phyloP scores from a whole-genome alignment of 2,113 vertebrate species.

The Pavo muticus region DNA sequence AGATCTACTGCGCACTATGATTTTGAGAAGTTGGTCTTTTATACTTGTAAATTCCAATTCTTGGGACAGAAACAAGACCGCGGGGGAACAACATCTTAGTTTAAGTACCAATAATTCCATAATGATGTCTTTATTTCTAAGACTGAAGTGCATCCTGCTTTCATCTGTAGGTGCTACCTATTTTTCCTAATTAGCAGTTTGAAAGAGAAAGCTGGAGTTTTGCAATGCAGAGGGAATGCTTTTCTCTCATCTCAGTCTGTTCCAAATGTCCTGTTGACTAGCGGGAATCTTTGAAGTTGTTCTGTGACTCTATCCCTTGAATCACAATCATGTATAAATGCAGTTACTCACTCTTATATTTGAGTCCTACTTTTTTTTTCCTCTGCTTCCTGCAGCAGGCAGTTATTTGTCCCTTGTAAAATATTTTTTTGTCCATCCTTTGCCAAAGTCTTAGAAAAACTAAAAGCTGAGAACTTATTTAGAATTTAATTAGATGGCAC shows the following conservation, averaged over 20 bases:
- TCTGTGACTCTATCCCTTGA: conserved; percentile 40
- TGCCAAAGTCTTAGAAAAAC: neutral
- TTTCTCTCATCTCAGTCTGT: conserved; percentile 63
- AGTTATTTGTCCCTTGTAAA: conserved; percentile 8
- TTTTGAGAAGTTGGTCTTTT: neutral
- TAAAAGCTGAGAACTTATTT: neutral
- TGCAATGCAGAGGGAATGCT: conserved; percentile 51
- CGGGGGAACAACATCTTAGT: neutral
- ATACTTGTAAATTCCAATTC: neutral
- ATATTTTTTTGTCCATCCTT: neutral
- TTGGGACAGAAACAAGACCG: neutral
- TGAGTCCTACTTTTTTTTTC: neutral
- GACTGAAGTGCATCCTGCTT: neutral
- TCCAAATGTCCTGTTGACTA: conserved; percentile 48
- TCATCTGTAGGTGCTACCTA: conserved; percentile 43
- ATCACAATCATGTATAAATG: conserved; percentile 27
- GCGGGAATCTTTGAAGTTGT: conserved; percentile 61
- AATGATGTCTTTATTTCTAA: conserved; percentile 13
- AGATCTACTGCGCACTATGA: neutral
- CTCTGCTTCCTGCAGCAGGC: neutral
- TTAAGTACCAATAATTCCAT: neutral
- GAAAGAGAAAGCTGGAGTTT: conserved; percentile 59
- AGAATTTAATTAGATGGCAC: neutral
- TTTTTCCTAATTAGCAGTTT: conserved; percentile 59
- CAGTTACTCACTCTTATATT: conserved; percentile 29